phyloP scores from a whole-genome alignment of 1,140 invertebrate genomes.

The Nebria ingens region DNA sequence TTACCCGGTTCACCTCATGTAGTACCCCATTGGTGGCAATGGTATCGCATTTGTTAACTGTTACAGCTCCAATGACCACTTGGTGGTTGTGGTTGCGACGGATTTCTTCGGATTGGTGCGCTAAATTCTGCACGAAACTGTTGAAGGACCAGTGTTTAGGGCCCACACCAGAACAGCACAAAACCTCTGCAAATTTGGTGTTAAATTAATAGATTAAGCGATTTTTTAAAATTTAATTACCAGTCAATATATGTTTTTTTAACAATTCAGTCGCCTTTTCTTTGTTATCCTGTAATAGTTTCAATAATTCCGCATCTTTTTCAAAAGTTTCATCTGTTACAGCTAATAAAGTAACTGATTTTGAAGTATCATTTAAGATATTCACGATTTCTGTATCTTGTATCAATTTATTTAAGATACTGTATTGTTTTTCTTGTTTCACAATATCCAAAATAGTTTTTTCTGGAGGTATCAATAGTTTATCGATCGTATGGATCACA shows the following conservation, averaged over 20 bases:
- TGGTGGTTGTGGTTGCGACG: constrained; percentile 38
- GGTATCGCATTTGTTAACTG: constrained; percentile 45
- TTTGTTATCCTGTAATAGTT: constrained; percentile 32
- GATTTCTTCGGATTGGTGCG: constrained; percentile 34
- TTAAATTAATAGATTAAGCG: constrained; percentile 11
- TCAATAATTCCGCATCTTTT: constrained; percentile 31
- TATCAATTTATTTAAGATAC: constrained; percentile 35
- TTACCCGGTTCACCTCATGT: constrained; percentile 45
- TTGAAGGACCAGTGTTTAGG: constrained; percentile 43
- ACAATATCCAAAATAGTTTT: constrained; percentile 37
- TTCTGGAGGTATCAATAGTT: constrained; percentile 41
- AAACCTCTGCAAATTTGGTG: constrained; percentile 35
- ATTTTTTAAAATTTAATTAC: constrained; percentile 21
- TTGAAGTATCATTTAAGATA: constrained; percentile 32
- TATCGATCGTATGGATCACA: constrained; percentile 47
- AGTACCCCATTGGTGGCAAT: constrained; percentile 48
- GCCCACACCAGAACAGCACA: constrained; percentile 49
- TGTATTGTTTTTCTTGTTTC: constrained; percentile 34
- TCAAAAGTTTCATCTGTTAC: constrained; percentile 42
- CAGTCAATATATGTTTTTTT: constrained; percentile 40
- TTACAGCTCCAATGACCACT: constrained; percentile 42
- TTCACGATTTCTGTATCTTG: constrained; percentile 36
- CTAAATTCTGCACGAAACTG: constrained; percentile 38
- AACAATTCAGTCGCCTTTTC: constrained; percentile 36
- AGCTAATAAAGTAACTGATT: constrained; percentile 44